A percentile compares a stretch with the other conserved stretches of the same genome.
Conservation (phyloP, 2,888 invertebrate genomes). For the Habroteleia sp. region DNA sequence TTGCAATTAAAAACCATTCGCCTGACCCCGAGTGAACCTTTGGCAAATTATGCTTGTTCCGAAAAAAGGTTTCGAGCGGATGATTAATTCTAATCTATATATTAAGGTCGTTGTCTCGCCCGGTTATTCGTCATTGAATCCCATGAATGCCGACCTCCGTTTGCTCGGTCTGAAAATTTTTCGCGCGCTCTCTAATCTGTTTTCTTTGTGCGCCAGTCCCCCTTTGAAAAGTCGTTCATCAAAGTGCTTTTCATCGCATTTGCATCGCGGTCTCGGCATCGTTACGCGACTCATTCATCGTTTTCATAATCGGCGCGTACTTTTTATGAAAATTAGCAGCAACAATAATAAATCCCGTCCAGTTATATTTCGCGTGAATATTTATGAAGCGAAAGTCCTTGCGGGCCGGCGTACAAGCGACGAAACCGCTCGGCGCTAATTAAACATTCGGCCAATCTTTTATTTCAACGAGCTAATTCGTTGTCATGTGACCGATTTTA, state of each 20-base stretch:
- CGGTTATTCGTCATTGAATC: too few species aligned
- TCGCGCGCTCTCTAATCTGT: neutral
- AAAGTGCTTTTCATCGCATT: constrained; percentile 1
- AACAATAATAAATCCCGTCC: constrained; percentile 52
- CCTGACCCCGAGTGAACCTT: too few species aligned
- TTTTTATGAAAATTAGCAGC: constrained; percentile 41
- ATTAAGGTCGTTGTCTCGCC: too few species aligned
- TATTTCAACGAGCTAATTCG: constrained; percentile 59
- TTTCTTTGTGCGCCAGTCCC: neutral
- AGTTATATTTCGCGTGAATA: constrained; percentile 60
- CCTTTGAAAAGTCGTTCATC: neutral
- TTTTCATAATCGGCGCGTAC: constrained; percentile 13
- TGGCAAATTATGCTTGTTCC: too few species aligned
- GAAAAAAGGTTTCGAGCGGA: too few species aligned
- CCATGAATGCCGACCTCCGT: too few species aligned
- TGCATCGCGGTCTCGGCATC: constrained; percentile 16
- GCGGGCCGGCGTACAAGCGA: constrained; percentile 41
- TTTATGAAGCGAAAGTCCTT: constrained; percentile 61
- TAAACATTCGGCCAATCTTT: constrained; percentile 57
- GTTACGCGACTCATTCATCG: constrained; percentile 26
- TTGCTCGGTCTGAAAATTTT: too few species aligned
- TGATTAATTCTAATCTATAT: too few species aligned
- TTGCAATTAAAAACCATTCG: too few species aligned
- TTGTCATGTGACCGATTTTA: constrained; percentile 60
- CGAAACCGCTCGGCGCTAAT: constrained; percentile 54